Conservation (phyloP, 2,113 vertebrate genomes). For the Perccottus glenii region DNA sequence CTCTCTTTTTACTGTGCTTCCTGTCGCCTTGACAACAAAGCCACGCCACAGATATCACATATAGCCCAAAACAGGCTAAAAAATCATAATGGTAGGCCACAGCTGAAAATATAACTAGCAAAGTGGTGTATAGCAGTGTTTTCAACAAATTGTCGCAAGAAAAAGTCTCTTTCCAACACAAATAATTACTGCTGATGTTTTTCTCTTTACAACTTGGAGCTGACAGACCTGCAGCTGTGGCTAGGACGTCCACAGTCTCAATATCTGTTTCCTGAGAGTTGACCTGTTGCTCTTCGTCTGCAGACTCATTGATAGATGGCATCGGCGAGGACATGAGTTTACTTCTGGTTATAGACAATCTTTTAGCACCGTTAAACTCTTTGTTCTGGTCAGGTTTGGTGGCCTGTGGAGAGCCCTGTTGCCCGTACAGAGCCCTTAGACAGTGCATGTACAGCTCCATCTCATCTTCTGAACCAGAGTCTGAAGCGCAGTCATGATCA, state of each 20-base stretch:
- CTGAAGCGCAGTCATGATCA: conserved; percentile 48
- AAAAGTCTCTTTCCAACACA: conserved; percentile 68
- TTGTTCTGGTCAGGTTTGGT: conserved; percentile 13
- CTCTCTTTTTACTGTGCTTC: conserved; percentile 74
- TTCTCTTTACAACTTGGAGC: conserved; percentile 46
- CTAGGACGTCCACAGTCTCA: conserved; percentile 11
- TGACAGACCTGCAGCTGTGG: conserved; percentile 9
- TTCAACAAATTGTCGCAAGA: conserved; percentile 77
- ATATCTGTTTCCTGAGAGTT: conserved; percentile 23
- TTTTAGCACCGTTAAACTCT: conserved; percentile 30
- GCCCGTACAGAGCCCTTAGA: conserved; percentile 59
- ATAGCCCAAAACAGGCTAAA: conserved; percentile 88
- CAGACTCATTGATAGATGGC: conserved; percentile 72
- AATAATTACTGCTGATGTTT: conserved; percentile 34
- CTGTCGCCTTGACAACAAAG: conserved; percentile 80
- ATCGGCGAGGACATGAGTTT: conserved; percentile 52
- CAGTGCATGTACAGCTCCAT: conserved; percentile 77
- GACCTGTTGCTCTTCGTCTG: conserved; percentile 67
- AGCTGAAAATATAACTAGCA: conserved; percentile 85
- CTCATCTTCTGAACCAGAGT: conserved; percentile 75
- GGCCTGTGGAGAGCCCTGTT: conserved; percentile 2
- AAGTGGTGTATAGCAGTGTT: conserved; percentile 78
- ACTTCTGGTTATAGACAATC: conserved; percentile 41
- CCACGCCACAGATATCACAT: conserved; percentile 88
- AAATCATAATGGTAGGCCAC: conserved; percentile 89